A percentile compares a stretch with the other conserved stretches of the same genome.
Evolutionary conservation across 2,797 vertebrate species (phyloP).

Genomic region (Chelonia mydas): DNA sequence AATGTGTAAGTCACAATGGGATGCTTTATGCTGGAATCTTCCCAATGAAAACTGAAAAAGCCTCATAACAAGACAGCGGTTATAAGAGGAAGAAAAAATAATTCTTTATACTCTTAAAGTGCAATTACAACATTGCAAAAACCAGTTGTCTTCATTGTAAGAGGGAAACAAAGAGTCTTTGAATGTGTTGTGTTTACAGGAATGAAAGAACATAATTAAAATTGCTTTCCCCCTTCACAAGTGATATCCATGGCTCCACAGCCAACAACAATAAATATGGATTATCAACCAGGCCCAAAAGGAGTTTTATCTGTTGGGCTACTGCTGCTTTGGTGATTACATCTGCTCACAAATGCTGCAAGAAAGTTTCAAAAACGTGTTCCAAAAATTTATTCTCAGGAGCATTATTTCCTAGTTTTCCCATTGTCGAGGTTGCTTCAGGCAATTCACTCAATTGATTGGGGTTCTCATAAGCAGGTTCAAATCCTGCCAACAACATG

Average conservation of each 20-base stretch:
- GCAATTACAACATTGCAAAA: too few relatives aligned
- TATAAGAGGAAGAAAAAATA: not conserved
- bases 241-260: not conserved
- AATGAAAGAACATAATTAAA: not conserved
- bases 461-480: accelerated
- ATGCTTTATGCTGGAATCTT: conserved; percentile 4
- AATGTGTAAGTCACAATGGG: not conserved
- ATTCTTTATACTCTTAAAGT: too few relatives aligned
- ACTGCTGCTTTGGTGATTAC: not conserved
- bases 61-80: not conserved
- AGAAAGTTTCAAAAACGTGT: accelerated
- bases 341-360: not conserved
- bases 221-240: not conserved
- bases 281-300: not conserved
- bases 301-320: not conserved
- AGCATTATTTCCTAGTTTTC: not conserved
- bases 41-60: not conserved
- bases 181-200: not conserved
- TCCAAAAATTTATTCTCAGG: accelerated
- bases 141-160: not conserved
- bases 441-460: not conserved
- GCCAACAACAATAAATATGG: not conserved
- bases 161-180: not conserved
- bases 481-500: accelerated
- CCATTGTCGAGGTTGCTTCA: not conserved